Evolutionary conservation across 1,140 invertebrate species (phyloP).

Genomic region (Bombus difficillimus): DNA sequence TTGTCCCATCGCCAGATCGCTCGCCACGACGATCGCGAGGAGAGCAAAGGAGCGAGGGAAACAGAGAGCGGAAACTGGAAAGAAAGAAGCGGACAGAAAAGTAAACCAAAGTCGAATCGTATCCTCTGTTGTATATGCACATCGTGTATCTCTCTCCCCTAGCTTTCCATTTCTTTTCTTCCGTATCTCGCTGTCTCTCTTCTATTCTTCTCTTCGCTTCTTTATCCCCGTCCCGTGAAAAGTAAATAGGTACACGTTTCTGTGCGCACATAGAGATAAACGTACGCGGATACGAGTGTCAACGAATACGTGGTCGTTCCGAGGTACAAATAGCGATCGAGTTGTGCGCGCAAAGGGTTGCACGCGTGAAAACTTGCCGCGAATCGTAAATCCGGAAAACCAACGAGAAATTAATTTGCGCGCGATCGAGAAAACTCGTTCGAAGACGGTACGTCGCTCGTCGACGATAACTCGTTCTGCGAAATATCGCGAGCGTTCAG

Average conservation of each 20-base stretch:
- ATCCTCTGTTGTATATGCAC: background rate
- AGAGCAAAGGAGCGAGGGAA: background rate
- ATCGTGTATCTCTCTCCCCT: background rate
- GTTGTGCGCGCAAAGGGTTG: too few species aligned
- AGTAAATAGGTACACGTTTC: conserved; percentile 10
- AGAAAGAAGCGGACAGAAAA: background rate
- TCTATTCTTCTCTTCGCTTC: background rate
- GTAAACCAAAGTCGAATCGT: background rate
- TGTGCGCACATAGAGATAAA: conserved; percentile 23
- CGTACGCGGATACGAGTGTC: conserved; percentile 11
- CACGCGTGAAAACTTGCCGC: conserved; percentile 14
- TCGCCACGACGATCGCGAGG: background rate
- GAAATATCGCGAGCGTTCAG: background rate
- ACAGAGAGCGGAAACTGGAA: background rate
- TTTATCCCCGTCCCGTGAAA: background rate
- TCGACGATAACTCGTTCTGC: background rate
- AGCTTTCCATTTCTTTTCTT: background rate
- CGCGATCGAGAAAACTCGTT: too few species aligned
- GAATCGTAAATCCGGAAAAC: background rate
- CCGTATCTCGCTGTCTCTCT: background rate
- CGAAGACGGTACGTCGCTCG: too few species aligned
- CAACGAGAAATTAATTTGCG: too few species aligned
- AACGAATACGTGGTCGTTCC: background rate
- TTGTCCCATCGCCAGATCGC: conserved; percentile 11
- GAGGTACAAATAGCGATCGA: background rate